Evolutionary conservation across 2,888 invertebrate genomes (phyloP), one percentile per base, ranked within the genome.

Genomic region (Oscheius sp.): DNA sequence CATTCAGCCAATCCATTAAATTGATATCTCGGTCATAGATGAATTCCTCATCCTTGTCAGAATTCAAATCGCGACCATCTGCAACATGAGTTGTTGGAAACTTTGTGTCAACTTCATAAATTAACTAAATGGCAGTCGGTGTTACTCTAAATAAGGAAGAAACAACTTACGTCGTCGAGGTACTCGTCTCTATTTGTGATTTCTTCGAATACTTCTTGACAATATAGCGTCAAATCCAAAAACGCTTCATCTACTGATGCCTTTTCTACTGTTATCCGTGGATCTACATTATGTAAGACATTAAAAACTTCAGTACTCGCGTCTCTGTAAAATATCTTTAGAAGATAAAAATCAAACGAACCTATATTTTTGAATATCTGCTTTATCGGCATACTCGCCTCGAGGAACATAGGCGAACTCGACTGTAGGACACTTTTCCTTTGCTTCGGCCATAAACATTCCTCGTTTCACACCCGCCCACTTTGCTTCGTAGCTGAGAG

Each of bases 161-260:
- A n/a, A n/a, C n/a, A n/a, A n/a, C n/a, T n/a, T n/a, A 67, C 67
- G 8, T 67, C 31, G 23, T 67, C 57, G 5, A 67, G 8, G 15
- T 45, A 57, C 5, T 17, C 12, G 8, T 67, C 33, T 33, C 57
- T 57, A 12, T 79, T 29, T 78, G 87, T 82, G 53, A 84, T 82
- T 63, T 84, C 78, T 5, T 33, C 20, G 27, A 76, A 27, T n/a
- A 46, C 65, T 29, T 73, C 65, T 79, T 91, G 90, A 39, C 95
- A 93, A 53, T 91, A 89, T 55, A 90, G 90, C 17, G 96, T 95
- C 48, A 97, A 91, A 87, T 97, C 96, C 73, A 97, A 88, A 87
- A 95, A 96, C 0, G 96, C 97, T 89, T 98, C 98, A 89, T 98
- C 98, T 29, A 98, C 92, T 61, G 96, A 96, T 2, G 97, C 97